These are phyloP conservation scores for Lepidocolaptes lacrymiger DNA, from an alignment of 2,797 vertebrate genomes.

Conservation along the genomic window DNA sequence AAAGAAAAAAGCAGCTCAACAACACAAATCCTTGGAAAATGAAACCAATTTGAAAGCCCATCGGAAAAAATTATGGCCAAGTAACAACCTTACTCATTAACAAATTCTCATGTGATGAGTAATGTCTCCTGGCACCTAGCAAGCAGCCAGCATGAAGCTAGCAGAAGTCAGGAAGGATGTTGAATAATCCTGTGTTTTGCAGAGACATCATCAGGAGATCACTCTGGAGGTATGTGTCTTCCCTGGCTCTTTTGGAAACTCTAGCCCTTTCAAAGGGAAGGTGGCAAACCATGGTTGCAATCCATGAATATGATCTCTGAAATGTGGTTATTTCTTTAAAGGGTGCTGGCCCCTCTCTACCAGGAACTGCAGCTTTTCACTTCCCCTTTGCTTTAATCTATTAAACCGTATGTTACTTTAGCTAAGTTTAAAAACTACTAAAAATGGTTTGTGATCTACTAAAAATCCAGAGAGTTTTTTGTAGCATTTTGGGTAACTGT, in stretches of 20 bases:
- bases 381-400: neutral
- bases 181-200: neutral
- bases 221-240: neutral
- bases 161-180: neutral
- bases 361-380: neutral
- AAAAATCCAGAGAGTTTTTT: neutral
- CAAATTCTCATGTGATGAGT: neutral
- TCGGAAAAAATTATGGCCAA: neutral
- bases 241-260: neutral
- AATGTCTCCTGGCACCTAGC: conserved; percentile 20
- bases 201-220: neutral
- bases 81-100: neutral
- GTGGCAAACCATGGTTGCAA: neutral
- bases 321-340: neutral
- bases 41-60: neutral
- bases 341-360: neutral
- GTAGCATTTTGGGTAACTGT: neutral
- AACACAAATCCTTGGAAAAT: neutral
- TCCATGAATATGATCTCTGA: neutral
- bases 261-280: neutral
- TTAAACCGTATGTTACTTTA: neutral
- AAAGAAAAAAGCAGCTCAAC: neutral
- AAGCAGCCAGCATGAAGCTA: neutral
- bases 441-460: neutral
- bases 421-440: neutral